These are phyloP conservation scores for Phrynocephalus vlangalii DNA, from an alignment of 2,797 vertebrate species.

Conservation along the genomic window DNA sequence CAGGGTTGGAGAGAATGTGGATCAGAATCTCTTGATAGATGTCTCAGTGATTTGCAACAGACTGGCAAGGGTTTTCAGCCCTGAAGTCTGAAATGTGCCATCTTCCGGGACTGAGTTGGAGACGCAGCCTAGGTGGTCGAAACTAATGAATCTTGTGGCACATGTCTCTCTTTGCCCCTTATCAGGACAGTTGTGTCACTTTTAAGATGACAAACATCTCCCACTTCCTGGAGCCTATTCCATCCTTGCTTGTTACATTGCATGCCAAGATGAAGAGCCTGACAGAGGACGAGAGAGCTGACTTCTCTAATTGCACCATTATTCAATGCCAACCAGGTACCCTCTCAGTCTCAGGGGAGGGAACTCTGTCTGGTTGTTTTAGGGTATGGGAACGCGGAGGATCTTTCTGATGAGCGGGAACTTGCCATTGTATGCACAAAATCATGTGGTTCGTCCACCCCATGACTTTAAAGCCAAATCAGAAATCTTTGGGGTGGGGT, in stretches of 20 bases:
- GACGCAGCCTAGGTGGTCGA: background rate
- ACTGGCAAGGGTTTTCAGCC: too few species aligned
- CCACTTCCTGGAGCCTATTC: background rate
- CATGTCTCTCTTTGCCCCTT: background rate
- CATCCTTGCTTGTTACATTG: background rate
- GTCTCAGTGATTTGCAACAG: too few species aligned
- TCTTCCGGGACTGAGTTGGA: background rate
- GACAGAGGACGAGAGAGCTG: accelerated
- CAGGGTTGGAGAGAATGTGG: too few species aligned
- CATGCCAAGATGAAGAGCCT: background rate
- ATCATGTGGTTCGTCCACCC: background rate
- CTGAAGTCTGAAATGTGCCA: background rate
- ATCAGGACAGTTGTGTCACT: constrained; percentile 2
- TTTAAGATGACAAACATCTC: constrained; percentile 24
- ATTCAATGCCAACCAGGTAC: constrained; percentile 29
- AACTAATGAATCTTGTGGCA: background rate
- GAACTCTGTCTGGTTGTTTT: too few species aligned
- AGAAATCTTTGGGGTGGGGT: background rate
- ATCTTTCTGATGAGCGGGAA: background rate
- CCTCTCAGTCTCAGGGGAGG: background rate
- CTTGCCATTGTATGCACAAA: background rate
- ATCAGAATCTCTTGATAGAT: too few species aligned
- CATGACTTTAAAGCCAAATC: background rate
- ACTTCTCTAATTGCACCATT: constrained; percentile 19
- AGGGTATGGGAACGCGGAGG: background rate